Evolutionary conservation across 2,797 vertebrate species (phyloP).

Genomic region (Sternotherus odoratus): DNA sequence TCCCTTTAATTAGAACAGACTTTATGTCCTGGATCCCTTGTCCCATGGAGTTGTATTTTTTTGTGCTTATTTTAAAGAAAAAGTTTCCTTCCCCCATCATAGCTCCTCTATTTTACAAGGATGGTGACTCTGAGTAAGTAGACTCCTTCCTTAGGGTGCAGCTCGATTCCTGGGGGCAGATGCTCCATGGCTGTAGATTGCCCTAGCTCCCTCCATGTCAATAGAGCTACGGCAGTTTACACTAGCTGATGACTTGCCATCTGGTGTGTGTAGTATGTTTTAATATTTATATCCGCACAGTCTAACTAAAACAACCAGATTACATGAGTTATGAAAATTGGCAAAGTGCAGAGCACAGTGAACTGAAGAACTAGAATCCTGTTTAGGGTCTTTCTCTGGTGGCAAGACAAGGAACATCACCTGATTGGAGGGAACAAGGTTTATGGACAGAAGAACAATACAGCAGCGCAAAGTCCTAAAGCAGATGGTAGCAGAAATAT

Average conservation of each 20-base stretch:
- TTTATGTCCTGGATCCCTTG: neutral
- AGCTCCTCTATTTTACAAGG: neutral
- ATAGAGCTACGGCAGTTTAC: fast-evolving
- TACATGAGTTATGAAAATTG: neutral
- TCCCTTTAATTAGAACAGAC: neutral
- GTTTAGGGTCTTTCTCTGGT: conserved; percentile 32
- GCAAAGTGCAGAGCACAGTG: neutral
- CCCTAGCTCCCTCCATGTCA: neutral
- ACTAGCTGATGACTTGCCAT: neutral
- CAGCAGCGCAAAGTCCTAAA: neutral
- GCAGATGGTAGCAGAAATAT: neutral
- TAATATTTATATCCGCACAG: neutral
- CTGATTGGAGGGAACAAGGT: neutral
- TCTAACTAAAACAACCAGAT: neutral
- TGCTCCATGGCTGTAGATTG: conserved; percentile 26
- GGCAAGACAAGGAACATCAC: neutral
- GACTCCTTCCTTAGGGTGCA: neutral
- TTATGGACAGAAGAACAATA: neutral
- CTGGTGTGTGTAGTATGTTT: neutral
- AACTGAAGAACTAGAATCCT: neutral
- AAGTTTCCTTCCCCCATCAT: neutral
- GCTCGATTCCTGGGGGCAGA: neutral
- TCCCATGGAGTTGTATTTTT: neutral
- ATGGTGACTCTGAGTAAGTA: neutral
- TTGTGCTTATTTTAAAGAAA: neutral